phyloP scores from a whole-genome alignment of 2,888 invertebrate genomes.

The Sesamia inferens region DNA sequence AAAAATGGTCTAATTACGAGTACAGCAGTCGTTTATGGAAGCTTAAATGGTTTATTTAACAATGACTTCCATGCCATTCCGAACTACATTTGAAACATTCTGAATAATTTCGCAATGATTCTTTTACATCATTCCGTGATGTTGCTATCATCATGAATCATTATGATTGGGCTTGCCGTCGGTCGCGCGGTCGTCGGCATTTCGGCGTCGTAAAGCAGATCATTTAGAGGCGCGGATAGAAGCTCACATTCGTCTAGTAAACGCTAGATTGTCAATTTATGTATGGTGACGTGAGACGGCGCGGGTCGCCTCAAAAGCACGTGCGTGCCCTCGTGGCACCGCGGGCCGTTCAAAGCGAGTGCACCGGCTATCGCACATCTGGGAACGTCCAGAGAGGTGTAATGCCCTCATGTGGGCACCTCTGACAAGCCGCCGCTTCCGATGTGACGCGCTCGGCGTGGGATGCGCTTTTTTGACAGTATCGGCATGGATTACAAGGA shows the following conservation, averaged over 20 bases:
- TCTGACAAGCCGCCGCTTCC: constrained; percentile 83
- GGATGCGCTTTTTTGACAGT: constrained; percentile 83
- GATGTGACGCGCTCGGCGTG: constrained; percentile 80
- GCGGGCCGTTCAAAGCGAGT: constrained; percentile 80
- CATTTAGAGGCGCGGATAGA: constrained; percentile 67
- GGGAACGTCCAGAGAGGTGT: constrained; percentile 83
- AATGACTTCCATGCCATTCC: neutral
- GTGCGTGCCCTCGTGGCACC: constrained; percentile 83
- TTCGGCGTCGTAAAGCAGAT: constrained; percentile 69
- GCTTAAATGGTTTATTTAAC: neutral
- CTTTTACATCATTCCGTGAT: constrained; percentile 25
- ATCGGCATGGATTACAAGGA: constrained; percentile 76
- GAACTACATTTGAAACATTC: constrained; percentile 18
- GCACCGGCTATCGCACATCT: constrained; percentile 78
- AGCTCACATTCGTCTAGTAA: constrained; percentile 70
- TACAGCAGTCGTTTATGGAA: neutral
- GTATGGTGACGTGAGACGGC: constrained; percentile 84
- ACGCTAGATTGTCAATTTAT: constrained; percentile 85
- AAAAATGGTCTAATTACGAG: neutral
- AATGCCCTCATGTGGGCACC: constrained; percentile 87
- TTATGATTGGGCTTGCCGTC: constrained; percentile 43
- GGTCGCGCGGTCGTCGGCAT: constrained; percentile 55
- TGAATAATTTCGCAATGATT: constrained; percentile 25
- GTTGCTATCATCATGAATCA: constrained; percentile 45
- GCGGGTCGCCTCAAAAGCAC: constrained; percentile 83